These are phyloP conservation scores for Hypena proboscidalis DNA, from an alignment of 2,888 invertebrate genomes.

Conservation along the genomic window DNA sequence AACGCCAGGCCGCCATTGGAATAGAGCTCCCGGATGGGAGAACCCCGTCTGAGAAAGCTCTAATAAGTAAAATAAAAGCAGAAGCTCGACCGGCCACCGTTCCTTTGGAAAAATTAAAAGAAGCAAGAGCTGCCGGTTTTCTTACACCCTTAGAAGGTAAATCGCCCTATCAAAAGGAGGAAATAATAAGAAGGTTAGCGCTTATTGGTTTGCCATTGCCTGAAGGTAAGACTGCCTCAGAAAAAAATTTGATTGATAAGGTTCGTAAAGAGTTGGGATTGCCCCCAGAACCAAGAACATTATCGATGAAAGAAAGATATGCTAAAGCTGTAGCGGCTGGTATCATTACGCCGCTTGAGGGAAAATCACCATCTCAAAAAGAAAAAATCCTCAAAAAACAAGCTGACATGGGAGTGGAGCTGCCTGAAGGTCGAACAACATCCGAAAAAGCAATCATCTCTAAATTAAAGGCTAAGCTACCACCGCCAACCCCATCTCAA, in stretches of 20 bases:
- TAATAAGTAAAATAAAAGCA: slow-evolving; percentile 17
- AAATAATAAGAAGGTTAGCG: slow-evolving; percentile 41
- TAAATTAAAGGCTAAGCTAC: too few species aligned
- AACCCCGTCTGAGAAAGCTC: slow-evolving; percentile 43
- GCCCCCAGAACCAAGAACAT: slow-evolving; percentile 44
- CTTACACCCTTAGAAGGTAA: slow-evolving; percentile 47
- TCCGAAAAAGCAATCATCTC: slow-evolving; percentile 39
- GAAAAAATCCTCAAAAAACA: slow-evolving; percentile 22
- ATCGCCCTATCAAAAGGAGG: slow-evolving; percentile 42
- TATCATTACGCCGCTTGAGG: slow-evolving; percentile 38
- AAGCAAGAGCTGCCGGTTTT: slow-evolving; percentile 45
- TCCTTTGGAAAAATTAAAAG: slow-evolving; percentile 38
- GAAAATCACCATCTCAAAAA: slow-evolving; percentile 32
- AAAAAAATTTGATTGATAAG: slow-evolving; percentile 44
- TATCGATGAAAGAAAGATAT: slow-evolving; percentile 31
- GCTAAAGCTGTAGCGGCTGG: slow-evolving; percentile 43
- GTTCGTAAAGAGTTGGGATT: slow-evolving; percentile 41
- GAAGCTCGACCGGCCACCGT: slow-evolving; percentile 6
- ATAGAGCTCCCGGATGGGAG: slow-evolving; percentile 24
- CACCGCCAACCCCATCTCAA: too few species aligned
- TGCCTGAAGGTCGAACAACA: slow-evolving; percentile 45
- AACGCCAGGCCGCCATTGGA: neutral
- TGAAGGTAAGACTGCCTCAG: slow-evolving; percentile 49
- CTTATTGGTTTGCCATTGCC: slow-evolving; percentile 48
- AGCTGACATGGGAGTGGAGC: slow-evolving; percentile 27